These are phyloP conservation scores for Gymnoscopelus braueri DNA, from an alignment of 2,797 vertebrate species.

Conservation along the genomic window DNA sequence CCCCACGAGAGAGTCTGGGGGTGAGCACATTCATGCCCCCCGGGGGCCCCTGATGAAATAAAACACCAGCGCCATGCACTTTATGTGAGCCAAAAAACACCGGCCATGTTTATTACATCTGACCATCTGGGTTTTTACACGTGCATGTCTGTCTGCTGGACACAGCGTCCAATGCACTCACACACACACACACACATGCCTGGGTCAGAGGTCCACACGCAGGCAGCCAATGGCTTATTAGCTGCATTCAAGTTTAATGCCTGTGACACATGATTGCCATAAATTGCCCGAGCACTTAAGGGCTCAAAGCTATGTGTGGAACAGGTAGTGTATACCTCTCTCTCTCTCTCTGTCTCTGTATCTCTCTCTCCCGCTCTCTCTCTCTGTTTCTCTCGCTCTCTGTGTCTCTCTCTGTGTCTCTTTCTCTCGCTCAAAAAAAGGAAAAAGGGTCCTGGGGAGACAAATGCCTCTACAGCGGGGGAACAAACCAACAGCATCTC, in stretches of 20 bases:
- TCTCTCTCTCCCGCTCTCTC: neutral
- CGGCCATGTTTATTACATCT: conserved; percentile 75
- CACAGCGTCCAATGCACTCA: conserved; percentile 38
- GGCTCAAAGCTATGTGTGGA: neutral
- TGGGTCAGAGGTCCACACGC: conserved; percentile 57
- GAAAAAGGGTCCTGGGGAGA: conserved; percentile 55
- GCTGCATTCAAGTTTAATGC: conserved; percentile 35
- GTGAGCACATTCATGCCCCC: conserved; percentile 63
- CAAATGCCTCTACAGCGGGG: conserved; percentile 62
- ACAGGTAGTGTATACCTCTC: conserved; percentile 17
- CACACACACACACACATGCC: conserved; percentile 48
- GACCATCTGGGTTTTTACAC: conserved; percentile 75
- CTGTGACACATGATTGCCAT: conserved; percentile 34
- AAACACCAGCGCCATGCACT: conserved; percentile 69
- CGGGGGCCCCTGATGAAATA: conserved; percentile 64
- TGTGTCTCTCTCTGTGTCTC: neutral
- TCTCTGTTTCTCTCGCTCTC: neutral
- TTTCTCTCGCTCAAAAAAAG: neutral
- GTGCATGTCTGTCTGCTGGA: conserved; percentile 69
- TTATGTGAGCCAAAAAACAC: conserved; percentile 65
- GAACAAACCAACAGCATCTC: conserved; percentile 64
- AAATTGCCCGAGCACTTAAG: conserved; percentile 30
- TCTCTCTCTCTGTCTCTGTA: neutral
- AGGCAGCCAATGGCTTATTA: conserved; percentile 57
- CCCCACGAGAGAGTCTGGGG: conserved; percentile 59